Evolutionary conservation across 2,797 vertebrate genomes (phyloP).

Genomic region (Telmatherina bonti): DNA sequence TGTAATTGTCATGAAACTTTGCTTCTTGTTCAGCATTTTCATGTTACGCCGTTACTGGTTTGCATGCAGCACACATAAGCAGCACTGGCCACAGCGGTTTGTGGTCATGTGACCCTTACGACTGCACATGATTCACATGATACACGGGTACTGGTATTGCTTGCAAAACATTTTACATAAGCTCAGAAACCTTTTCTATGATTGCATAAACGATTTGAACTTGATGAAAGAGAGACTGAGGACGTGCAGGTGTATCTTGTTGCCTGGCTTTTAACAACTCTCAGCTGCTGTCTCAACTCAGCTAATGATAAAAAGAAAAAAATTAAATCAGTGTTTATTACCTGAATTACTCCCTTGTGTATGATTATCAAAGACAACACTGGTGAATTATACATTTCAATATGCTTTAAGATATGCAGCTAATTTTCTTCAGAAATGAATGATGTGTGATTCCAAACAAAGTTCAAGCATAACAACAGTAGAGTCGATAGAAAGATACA

Average conservation of each 20-base stretch:
- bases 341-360: slow-evolving; percentile 29
- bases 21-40: no score
- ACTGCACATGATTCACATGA: no score
- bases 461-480: slow-evolving; percentile 41
- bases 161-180: no score
- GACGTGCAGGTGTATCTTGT: background rate
- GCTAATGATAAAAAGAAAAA: slow-evolving; percentile 28
- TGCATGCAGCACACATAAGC: no score
- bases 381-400: slow-evolving; percentile 52
- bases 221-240: background rate
- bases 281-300: slow-evolving; percentile 11
- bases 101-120: no score
- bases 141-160: no score
- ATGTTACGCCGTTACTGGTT: no score
- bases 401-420: slow-evolving; percentile 42
- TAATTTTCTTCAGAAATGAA: slow-evolving; percentile 35
- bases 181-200: no score
- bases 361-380: slow-evolving; percentile 29
- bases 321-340: slow-evolving; percentile 12
- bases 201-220: no score
- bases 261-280: background rate
- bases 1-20: no score
- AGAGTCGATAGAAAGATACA: slow-evolving; percentile 34
- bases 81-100: no score
- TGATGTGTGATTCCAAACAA: slow-evolving; percentile 53